Conservation (phyloP, 2,797 vertebrate genomes). For the Mareca strepera region DNA sequence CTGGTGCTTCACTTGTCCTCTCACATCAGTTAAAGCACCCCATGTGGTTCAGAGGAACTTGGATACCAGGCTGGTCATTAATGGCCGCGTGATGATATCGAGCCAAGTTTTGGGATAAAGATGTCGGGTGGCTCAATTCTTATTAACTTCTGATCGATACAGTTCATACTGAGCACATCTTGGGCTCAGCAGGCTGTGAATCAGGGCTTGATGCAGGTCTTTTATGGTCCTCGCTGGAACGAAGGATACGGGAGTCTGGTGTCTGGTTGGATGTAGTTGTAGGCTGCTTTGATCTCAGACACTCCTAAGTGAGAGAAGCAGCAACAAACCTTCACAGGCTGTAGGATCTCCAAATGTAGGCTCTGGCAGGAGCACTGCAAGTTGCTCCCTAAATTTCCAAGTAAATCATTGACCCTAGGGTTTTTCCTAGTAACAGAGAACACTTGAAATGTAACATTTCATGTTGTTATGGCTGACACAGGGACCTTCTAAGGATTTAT, state of each 20-base stretch:
- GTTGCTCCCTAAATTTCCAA: not conserved
- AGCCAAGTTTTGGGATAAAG: not conserved
- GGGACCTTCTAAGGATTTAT: not conserved
- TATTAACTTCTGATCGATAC: not conserved
- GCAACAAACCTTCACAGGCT: not conserved
- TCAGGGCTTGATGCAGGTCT: not conserved
- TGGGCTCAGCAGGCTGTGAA: not conserved
- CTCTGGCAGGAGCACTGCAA: not conserved
- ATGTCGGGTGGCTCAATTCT: not conserved
- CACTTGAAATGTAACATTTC: not conserved
- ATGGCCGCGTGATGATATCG: not conserved
- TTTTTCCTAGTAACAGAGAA: not conserved
- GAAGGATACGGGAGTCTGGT: not conserved
- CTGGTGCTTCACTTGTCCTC: not conserved
- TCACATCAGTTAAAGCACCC: not conserved
- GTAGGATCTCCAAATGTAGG: rapidly evolving
- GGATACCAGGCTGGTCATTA: not conserved
- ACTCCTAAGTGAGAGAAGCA: not conserved
- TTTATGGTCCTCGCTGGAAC: not conserved
- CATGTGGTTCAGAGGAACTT: not conserved
- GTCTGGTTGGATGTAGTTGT: not conserved
- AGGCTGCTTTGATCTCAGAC: not conserved
- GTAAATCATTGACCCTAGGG: not conserved
- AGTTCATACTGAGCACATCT: not conserved
- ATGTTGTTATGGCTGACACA: not conserved